These are phyloP conservation scores for Psylliodes chrysocephalus DNA, from an alignment of 2,888 invertebrate genomes.

Conservation along the genomic window DNA sequence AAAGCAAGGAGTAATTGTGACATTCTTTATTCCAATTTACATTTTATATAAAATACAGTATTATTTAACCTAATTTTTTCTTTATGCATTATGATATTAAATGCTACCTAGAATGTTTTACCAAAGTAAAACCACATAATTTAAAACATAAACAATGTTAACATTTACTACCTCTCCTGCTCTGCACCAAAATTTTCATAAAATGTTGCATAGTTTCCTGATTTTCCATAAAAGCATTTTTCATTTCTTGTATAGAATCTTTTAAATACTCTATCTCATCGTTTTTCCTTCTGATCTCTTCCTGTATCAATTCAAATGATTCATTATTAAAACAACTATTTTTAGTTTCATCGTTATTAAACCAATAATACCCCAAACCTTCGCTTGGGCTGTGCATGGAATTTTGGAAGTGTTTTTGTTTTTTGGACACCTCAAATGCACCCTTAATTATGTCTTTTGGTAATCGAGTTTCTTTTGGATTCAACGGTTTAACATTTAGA, in stretches of 20 bases:
- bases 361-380: slow-evolving; percentile 29
- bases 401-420: slow-evolving; percentile 69
- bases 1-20: too few relatives aligned
- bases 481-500: slow-evolving; percentile 83
- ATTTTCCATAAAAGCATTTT: slow-evolving; percentile 37
- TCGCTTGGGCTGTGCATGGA: slow-evolving; percentile 21
- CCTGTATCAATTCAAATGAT: slow-evolving; percentile 69
- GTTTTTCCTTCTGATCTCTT: slow-evolving; percentile 74
- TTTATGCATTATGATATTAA: too few relatives aligned
- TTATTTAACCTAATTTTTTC: too few relatives aligned
- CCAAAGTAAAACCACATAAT: too few relatives aligned
- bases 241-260: slow-evolving; percentile 74
- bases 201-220: slow-evolving; percentile 58
- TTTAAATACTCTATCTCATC: slow-evolving; percentile 74
- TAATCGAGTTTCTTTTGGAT: slow-evolving; percentile 83
- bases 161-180: slow-evolving; percentile 39
- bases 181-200: slow-evolving; percentile 52
- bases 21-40: too few relatives aligned
- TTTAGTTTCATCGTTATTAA: slow-evolving; percentile 24
- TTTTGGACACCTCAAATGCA: slow-evolving; percentile 83
- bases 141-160: too few relatives aligned
- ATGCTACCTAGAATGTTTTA: too few relatives aligned
- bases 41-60: too few relatives aligned
- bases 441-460: slow-evolving; percentile 82
- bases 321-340: slow-evolving; percentile 54